These are phyloP conservation scores for Acanthurus lineatus DNA, from an alignment of 2,797 vertebrate species.

Conservation along the genomic window DNA sequence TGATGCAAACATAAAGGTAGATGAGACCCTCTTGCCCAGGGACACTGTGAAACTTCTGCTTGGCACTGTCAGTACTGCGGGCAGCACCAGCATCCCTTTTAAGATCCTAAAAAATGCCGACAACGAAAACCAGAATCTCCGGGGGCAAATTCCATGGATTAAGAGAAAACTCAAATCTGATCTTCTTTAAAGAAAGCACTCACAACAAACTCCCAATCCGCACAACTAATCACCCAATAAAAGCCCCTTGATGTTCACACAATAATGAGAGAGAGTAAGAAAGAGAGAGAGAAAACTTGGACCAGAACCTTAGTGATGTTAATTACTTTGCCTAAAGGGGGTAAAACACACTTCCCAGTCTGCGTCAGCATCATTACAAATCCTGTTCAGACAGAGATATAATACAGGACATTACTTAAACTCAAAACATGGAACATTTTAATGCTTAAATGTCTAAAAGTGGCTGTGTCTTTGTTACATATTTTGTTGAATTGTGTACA, in stretches of 20 bases:
- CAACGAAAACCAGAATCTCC: constrained; percentile 39
- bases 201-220: constrained; percentile 46
- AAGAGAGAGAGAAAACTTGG: constrained; percentile 19
- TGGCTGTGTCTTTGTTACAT: too few relatives aligned
- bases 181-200: constrained; percentile 57
- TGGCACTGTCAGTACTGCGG: constrained; percentile 22
- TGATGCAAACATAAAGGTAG: constrained; percentile 34
- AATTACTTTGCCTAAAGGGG: constrained; percentile 64
- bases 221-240: constrained; percentile 65
- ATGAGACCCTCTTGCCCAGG: constrained; percentile 25
- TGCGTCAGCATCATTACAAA: constrained; percentile 57
- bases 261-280: constrained; percentile 14
- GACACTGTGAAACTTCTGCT: constrained; percentile 31
- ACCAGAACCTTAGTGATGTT: constrained; percentile 48
- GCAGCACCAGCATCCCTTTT: constrained; percentile 45
- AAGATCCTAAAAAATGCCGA: constrained; percentile 25
- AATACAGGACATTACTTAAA: constrained; percentile 26
- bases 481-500: too few relatives aligned
- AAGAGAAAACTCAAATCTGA: constrained; percentile 48
- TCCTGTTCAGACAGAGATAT: constrained; percentile 34
- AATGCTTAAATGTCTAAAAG: too few relatives aligned
- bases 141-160: constrained; percentile 33
- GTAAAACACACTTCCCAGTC: constrained; percentile 52
- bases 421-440: too few relatives aligned
- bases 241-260: constrained; percentile 31